Conservation (phyloP, 2,888 invertebrate genomes). For the Luperina testacea region DNA sequence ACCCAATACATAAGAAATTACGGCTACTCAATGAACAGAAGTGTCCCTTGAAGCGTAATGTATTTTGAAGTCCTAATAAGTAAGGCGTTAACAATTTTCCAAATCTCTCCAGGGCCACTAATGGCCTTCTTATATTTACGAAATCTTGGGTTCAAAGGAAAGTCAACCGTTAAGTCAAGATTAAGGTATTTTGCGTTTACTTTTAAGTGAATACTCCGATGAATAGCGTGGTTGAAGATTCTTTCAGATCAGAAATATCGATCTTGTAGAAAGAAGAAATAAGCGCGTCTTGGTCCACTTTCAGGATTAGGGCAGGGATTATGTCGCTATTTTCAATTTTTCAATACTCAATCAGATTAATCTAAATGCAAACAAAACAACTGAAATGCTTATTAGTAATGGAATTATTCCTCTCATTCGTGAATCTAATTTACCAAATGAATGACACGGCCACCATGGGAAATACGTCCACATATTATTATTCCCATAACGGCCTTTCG, state of each 20-base stretch:
- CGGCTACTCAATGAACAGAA: constrained; percentile 51
- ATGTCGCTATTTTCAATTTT: not conserved
- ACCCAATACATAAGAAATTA: constrained; percentile 44
- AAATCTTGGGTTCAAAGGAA: constrained; percentile 45
- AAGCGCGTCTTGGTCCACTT: not conserved
- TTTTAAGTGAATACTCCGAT: constrained; percentile 11
- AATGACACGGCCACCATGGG: constrained; percentile 4
- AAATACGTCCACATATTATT: constrained; percentile 21
- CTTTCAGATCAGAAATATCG: constrained; percentile 11
- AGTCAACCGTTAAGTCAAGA: constrained; percentile 35
- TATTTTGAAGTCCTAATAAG: constrained; percentile 38
- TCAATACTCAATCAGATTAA: not conserved
- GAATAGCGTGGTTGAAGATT: constrained; percentile 7
- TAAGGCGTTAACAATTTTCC: constrained; percentile 34
- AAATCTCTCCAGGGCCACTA: constrained; percentile 24
- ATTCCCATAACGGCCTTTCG: not conserved
- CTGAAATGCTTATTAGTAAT: not conserved
- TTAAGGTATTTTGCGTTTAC: constrained; percentile 32
- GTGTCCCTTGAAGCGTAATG: constrained; percentile 39
- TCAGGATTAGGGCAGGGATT: not conserved
- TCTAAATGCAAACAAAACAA: not conserved
- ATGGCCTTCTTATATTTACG: constrained; percentile 24
- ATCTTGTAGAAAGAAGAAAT: not conserved
- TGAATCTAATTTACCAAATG: constrained; percentile 15
- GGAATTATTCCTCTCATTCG: not conserved